Evolutionary conservation across 2,797 vertebrate species (phyloP), one percentile per base, ranked within the genome.

Genomic region (Dromococcyx pavoninus): DNA sequence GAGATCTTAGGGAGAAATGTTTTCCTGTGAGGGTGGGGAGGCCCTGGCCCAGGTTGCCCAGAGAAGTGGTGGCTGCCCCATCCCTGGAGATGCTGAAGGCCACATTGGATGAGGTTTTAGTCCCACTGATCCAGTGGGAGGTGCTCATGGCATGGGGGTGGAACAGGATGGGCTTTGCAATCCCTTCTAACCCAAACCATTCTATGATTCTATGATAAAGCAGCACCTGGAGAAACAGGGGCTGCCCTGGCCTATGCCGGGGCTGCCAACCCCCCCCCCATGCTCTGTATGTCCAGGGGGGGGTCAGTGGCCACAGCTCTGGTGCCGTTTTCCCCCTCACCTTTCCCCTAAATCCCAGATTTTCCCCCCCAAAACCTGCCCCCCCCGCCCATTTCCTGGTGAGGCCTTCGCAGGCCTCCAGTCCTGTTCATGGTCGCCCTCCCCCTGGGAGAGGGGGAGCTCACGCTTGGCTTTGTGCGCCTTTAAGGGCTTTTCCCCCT

Each of bases 301-400:
- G 11, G 43, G 14, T 27, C 9, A 3, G 23, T 2, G 9, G 30
- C 32, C 25, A 21, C 7, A 3, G 9, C 10, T 37, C 13, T 1
- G 3, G 27, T 4, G 3, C 3, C 1, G 1, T 70, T 70, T 23
- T 14, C 4, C 7, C 22, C 7, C 4, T 19, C 3, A 4, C 8
- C 21, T 27, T 57, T 50, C 32, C 48, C 64, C 23, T n/a, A 48
- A 69, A 70, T 17, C 15, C 43, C 2, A 9, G 0, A 3, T 66
- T 73, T 3, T 19, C 11, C 23, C 5, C 0, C 4, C 24, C 43
- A 61, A 28, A n/a, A n/a, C n/a, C n/a, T n/a, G n/a, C n/a, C n/a
- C n/a, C n/a, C n/a, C n/a, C n/a, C 16, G 2, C 25, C 1, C 17
- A 3, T 33, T 23, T 23, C 67, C 41, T 16, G 3, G 0, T 17